Evolutionary conservation across 2,113 vertebrate species (phyloP), one percentile per base, ranked within the genome.

Genomic region (Leucosticte australis): DNA sequence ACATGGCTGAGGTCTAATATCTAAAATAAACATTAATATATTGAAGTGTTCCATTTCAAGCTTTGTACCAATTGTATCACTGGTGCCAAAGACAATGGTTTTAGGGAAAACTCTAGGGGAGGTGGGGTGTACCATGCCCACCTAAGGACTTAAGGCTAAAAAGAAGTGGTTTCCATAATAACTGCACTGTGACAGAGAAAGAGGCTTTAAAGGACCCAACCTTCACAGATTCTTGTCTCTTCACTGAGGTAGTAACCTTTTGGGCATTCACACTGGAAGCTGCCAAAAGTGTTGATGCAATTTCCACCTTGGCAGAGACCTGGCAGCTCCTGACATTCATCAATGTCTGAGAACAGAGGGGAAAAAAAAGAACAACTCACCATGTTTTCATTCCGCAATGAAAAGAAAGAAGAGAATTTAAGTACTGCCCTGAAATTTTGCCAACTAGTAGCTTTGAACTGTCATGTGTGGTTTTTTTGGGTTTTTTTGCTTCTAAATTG

Each of bases 241-340:
- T 98, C 97, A 35, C 98, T 98, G 89, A 99, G 98, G 96, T 98
- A 98, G 97, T 98, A 99, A 57, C 98, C 98, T 57, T 97, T 96
- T 1, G 98, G 98, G 81, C 98, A 99, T 88, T 98, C 98, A 67
- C 98, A 99, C 76, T 98, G 98, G 95, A 99, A 99, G 91, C 98
- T 99, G 82, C 98, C 98, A 27, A 99, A 98, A 41, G 98, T 98
- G 96, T 99, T 99, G 91, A 99, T 97, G 89, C 98, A 99, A 90
- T 98, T 98, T 94, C 98, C 98, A 41, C 98, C 98, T 74, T 98
- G 98, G 94, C 98, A 99, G 65, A 99, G 97, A 27, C 98, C 98
- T 26, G 98, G 98, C 44, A 99, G 92, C 85, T 98, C 98, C 92
- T 98, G 98, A 93, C 98, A 99, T 92, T 99, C 98, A 59, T 99